These are phyloP conservation scores for Otocyon megalotis DNA, from an alignment of 2,113 vertebrate species.

Conservation along the genomic window DNA sequence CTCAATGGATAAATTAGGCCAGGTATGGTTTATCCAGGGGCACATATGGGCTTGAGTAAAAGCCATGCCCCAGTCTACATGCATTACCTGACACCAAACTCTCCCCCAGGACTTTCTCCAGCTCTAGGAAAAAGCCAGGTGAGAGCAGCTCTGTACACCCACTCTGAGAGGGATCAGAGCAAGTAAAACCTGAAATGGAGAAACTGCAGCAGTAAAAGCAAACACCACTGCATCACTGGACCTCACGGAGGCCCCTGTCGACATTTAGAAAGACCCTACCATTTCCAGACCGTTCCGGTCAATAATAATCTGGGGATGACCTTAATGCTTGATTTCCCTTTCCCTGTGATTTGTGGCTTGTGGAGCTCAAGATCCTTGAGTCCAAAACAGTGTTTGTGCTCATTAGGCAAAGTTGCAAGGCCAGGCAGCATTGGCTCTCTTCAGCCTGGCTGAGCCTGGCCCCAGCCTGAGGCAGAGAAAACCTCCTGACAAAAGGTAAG, in stretches of 20 bases:
- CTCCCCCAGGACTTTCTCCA: background rate
- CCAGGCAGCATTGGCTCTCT: background rate
- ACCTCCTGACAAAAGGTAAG: slow-evolving; percentile 43
- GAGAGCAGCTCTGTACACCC: background rate
- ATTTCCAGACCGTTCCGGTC: background rate
- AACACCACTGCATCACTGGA: accelerated
- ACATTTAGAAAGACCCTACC: slow-evolving; percentile 49
- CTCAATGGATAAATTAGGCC: background rate
- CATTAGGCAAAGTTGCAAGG: slow-evolving; percentile 46
- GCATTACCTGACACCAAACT: background rate
- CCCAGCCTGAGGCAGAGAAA: slow-evolving; percentile 38
- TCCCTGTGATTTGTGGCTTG: slow-evolving; percentile 45
- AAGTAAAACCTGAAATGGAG: background rate
- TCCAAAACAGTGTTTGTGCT: slow-evolving; percentile 46
- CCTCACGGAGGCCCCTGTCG: background rate
- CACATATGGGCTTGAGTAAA: background rate
- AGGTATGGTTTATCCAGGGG: background rate
- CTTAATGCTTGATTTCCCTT: slow-evolving; percentile 60
- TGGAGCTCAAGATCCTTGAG: slow-evolving; percentile 35
- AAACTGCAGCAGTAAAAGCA: background rate
- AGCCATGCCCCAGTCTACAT: background rate
- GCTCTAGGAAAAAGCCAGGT: background rate
- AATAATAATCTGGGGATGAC: slow-evolving; percentile 38
- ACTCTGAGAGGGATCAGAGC: background rate
- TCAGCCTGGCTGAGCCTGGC: background rate